Conservation (phyloP, 2,888 invertebrate genomes). For the Oscheius onirici region DNA sequence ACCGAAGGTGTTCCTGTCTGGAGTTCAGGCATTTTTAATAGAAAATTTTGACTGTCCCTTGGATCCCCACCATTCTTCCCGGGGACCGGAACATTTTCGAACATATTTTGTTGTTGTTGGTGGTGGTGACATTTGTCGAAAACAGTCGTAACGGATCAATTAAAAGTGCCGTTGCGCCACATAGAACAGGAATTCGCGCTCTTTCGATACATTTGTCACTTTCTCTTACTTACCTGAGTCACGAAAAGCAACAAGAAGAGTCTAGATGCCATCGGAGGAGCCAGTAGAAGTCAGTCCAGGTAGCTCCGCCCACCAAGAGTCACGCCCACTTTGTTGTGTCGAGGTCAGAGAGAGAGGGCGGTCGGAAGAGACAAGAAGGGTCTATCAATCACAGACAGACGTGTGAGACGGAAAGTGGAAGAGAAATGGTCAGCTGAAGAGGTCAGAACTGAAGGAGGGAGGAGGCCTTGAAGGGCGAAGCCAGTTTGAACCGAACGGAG, state of each 20-base stretch:
- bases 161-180: slow-evolving; percentile 21
- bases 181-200: not conserved
- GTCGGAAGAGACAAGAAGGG: not conserved
- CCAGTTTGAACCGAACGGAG: no score
- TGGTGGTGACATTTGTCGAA: not conserved
- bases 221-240: not conserved
- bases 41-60: no score
- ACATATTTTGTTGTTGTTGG: not conserved
- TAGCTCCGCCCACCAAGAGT: no score
- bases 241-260: no score
- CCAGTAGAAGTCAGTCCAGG: no score
- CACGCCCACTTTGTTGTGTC: no score
- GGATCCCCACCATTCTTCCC: no score
- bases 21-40: no score
- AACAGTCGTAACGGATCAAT: slow-evolving; percentile 29
- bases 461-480: not conserved
- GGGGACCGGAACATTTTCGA: no score
- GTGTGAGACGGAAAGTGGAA: not conserved
- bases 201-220: slow-evolving; percentile 6
- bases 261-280: no score
- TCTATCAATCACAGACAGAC: no score
- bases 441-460: not conserved
- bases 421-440: not conserved
- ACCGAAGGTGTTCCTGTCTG: no score
- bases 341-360: not conserved